Percentiles rank a stretch among this genome's conserved stretches.
Evolutionary conservation across 2,888 invertebrate species (phyloP).

Genomic region (Plusia festucae): DNA sequence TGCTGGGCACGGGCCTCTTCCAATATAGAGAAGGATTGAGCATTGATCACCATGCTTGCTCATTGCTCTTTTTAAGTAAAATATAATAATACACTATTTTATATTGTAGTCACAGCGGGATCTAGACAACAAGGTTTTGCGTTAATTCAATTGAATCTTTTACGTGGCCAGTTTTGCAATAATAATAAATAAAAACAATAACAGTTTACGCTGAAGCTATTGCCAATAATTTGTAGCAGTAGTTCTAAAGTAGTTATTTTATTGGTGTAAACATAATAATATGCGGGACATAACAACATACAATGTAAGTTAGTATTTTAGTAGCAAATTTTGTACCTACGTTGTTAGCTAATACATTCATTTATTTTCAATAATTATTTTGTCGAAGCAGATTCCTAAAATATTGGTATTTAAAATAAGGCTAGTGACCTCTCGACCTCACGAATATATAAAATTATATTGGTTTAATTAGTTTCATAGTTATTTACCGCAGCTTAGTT

Average conservation of each 20-base stretch:
- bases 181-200: slow-evolving; percentile 9
- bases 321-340: slow-evolving; percentile 6
- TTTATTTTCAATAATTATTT: not conserved
- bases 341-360: not conserved
- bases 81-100: too few relatives aligned
- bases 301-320: slow-evolving; percentile 21
- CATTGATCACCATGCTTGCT: too few relatives aligned
- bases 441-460: too few relatives aligned
- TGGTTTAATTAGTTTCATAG: too few relatives aligned
- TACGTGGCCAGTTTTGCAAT: slow-evolving; percentile 11
- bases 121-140: not conserved
- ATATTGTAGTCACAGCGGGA: not conserved
- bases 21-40: too few relatives aligned
- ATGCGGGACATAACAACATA: slow-evolving; percentile 10
- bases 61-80: too few relatives aligned
- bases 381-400: not conserved
- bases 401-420: not conserved
- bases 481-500: too few relatives aligned
- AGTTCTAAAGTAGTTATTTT: slow-evolving; percentile 19
- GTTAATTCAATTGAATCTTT: not conserved
- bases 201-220: slow-evolving; percentile 13
- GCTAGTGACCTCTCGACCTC: not conserved
- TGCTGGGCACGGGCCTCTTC: too few relatives aligned
- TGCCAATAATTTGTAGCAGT: slow-evolving; percentile 13
- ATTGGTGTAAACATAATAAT: slow-evolving; percentile 26